Evolutionary conservation across 2,888 invertebrate genomes (phyloP), one percentile per base, ranked within the genome.

Genomic region (Lasioglossum oenotherae): DNA sequence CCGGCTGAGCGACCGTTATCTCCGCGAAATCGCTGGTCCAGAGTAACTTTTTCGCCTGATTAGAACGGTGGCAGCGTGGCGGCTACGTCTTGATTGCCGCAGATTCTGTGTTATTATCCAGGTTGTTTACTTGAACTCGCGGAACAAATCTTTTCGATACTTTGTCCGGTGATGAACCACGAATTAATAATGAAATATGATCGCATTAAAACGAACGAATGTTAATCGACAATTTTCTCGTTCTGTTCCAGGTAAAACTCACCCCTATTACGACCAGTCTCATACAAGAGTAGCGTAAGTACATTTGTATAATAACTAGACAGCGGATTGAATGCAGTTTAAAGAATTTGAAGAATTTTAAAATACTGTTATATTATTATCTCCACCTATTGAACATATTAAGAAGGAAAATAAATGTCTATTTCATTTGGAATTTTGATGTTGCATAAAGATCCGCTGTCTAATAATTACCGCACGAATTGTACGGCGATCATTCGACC

Each of bases 1-100:
- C 69, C 69, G 71, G 35, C 4, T 4, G 38, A n/a, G 46, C 46
- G 57, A 60, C 46, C 57, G 72, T 60, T 72, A 78, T 78, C 23
- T n/a, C n/a, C 2, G 38, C 67, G 67, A 75, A 67, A 80, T 80
- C 67, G 38, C 49, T 12, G 5, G 31, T 53, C 16, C 44, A 3
- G 35, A 64, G 35, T 35, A 46, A 38, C 44, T 73, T 35, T 69
- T 69, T 38, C 10, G n/a, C 8, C 35, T 41, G 23, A 41, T 23
- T 69, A 41, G 67, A 69, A 69, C 23, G 23, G 35, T 67, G 10
- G 8, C 35, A 10, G 67, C 35, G 23, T 10, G 19, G 2, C 23
- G 31, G 53, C 23, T 23, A 38, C 38, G 67, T 35, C 67, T 38
- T 69, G 35, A 35, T 69, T 69, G 4, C 67, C 23, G 38, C 4